Percentiles rank a stretch among this genome's conserved stretches.
These are phyloP conservation scores for Leucopternis melanops DNA, from an alignment of 2,113 vertebrate species.

Conservation along the genomic window DNA sequence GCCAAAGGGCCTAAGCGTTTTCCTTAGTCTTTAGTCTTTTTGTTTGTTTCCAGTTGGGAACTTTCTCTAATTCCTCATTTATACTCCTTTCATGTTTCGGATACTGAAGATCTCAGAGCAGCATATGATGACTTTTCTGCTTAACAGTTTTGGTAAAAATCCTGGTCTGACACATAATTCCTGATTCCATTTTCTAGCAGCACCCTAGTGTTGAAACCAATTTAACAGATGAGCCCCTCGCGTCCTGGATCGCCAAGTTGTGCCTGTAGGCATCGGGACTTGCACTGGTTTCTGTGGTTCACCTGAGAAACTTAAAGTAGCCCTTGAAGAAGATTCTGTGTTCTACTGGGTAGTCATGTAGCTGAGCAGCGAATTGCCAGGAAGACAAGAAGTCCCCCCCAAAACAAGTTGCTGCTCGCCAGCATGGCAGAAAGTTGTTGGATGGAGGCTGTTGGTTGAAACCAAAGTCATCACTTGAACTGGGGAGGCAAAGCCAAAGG, in stretches of 20 bases:
- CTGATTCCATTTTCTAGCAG: background rate
- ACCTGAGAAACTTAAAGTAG: background rate
- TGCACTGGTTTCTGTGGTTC: background rate
- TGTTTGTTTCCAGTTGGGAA: background rate
- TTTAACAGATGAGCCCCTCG: background rate
- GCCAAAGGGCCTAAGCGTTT: background rate
- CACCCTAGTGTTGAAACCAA: background rate
- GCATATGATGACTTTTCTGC: background rate
- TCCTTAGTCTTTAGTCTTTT: background rate
- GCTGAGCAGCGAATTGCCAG: background rate
- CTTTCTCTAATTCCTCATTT: background rate
- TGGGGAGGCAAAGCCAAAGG: background rate
- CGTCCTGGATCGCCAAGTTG: background rate
- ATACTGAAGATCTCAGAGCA: background rate
- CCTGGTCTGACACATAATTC: background rate
- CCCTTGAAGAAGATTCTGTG: background rate
- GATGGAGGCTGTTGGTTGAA: background rate
- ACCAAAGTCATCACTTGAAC: background rate
- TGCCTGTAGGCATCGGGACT: background rate
- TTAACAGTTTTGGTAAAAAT: background rate
- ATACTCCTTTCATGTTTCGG: background rate
- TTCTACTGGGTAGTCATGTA: background rate
- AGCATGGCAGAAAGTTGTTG: background rate
- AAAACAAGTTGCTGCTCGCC: background rate
- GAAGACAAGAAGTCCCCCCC: background rate